These are phyloP conservation scores for Pristionchus entomophagus DNA, from an alignment of 2,888 invertebrate species.

Conservation along the genomic window DNA sequence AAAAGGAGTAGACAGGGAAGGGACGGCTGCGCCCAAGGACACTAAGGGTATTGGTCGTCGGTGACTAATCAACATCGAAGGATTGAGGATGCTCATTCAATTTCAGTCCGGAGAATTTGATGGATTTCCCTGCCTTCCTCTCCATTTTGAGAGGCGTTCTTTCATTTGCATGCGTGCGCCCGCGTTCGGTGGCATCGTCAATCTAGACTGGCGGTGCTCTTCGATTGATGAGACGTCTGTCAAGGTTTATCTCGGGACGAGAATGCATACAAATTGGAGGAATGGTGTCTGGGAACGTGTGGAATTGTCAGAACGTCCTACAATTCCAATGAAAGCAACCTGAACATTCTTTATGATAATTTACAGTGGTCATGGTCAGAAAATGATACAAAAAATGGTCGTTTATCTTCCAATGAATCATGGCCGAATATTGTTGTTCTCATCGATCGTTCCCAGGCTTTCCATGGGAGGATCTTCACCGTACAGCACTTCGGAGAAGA, in stretches of 20 bases:
- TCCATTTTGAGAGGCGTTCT: background rate
- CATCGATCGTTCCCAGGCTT: background rate
- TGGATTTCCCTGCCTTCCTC: background rate
- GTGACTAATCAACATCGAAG: background rate
- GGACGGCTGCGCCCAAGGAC: background rate
- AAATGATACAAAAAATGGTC: background rate
- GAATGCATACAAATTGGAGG: background rate
- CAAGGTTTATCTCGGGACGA: background rate
- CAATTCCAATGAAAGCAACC: no score
- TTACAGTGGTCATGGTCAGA: background rate
- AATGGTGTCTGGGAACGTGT: background rate
- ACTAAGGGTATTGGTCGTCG: background rate
- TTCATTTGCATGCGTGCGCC: background rate
- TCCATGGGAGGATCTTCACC: background rate
- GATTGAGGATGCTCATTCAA: slow-evolving; percentile 8
- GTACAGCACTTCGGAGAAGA: background rate
- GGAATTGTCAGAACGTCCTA: no score
- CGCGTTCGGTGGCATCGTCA: background rate
- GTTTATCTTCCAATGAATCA: background rate
- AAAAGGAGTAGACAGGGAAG: background rate
- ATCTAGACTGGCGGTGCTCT: background rate
- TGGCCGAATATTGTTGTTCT: background rate
- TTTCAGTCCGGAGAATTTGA: slow-evolving; percentile 1
- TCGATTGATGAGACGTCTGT: background rate
- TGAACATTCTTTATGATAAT: no score